Evolutionary conservation across 2,888 invertebrate genomes (phyloP).

Genomic region (Eupithecia dodoneata): DNA sequence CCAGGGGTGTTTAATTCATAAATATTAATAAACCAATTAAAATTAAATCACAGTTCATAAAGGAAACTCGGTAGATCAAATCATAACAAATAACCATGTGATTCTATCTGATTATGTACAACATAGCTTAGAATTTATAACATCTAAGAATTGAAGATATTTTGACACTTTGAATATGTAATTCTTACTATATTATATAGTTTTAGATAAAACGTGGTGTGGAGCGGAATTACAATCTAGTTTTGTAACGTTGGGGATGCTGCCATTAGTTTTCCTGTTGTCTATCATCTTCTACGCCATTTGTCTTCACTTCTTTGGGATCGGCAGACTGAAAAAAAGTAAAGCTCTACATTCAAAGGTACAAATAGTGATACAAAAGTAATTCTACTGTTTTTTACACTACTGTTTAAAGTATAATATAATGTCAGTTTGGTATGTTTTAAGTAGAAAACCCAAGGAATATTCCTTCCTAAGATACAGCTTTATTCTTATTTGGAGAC

Average conservation of each 20-base stretch:
- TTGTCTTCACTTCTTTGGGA: slow-evolving; percentile 78
- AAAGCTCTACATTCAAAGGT: slow-evolving; percentile 2
- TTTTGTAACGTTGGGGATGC: slow-evolving; percentile 55
- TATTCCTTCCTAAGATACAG: background rate
- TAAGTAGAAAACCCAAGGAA: background rate
- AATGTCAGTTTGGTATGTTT: background rate
- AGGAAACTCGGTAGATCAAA: slow-evolving; percentile 37
- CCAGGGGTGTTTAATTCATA: slow-evolving; percentile 47
- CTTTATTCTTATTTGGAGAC: background rate
- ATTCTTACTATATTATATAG: slow-evolving; percentile 53
- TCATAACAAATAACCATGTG: slow-evolving; percentile 53
- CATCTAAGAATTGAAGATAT: slow-evolving; percentile 71
- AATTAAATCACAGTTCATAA: slow-evolving; percentile 51
- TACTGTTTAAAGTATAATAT: no score
- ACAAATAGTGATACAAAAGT: background rate
- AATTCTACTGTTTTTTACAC: no score
- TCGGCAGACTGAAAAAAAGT: slow-evolving; percentile 69
- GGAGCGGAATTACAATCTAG: slow-evolving; percentile 66
- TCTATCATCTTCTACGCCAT: slow-evolving; percentile 74
- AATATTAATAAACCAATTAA: slow-evolving; percentile 38
- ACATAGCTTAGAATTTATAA: slow-evolving; percentile 71
- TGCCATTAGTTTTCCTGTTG: slow-evolving; percentile 64
- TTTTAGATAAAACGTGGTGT: slow-evolving; percentile 52
- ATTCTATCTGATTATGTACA: slow-evolving; percentile 77
- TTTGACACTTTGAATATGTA: slow-evolving; percentile 50